phyloP scores from a whole-genome alignment of 2,888 invertebrate species.

The Strigamia maritima region DNA sequence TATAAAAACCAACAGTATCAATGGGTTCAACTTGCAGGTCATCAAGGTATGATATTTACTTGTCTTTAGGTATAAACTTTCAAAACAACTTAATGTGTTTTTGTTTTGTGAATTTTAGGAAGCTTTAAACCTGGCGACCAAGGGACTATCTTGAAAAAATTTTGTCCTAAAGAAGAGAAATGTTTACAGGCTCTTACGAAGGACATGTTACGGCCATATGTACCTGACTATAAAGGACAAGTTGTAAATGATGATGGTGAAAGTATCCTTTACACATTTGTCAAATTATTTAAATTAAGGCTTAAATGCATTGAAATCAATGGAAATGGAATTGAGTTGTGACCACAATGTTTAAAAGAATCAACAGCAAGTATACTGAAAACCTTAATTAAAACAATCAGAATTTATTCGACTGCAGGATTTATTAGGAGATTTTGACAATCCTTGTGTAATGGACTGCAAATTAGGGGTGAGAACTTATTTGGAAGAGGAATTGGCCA shows the following conservation, averaged over 20 bases:
- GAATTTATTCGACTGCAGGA: constrained; percentile 87
- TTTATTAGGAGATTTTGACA: constrained; percentile 81
- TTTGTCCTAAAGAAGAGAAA: constrained; percentile 82
- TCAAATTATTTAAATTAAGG: neutral
- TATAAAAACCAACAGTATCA: constrained; percentile 94
- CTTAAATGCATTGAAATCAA: too few species aligned
- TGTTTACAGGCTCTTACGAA: constrained; percentile 85
- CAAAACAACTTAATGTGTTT: neutral
- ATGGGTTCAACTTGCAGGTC: constrained; percentile 94
- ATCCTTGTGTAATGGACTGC: constrained; percentile 95
- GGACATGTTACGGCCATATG: constrained; percentile 81
- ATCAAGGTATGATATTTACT: constrained; percentile 63
- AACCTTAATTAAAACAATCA: constrained; percentile 42
- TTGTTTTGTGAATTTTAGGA: constrained; percentile 54
- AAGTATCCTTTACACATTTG: constrained; percentile 36
- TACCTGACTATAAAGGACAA: constrained; percentile 86
- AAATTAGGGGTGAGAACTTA: constrained; percentile 94
- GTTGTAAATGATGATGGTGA: constrained; percentile 52
- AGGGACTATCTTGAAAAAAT: constrained; percentile 90
- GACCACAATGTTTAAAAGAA: too few species aligned
- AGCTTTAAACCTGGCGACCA: constrained; percentile 90
- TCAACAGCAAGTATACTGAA: too few species aligned
- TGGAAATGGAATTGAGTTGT: too few species aligned
- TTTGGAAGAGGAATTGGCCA: constrained; percentile 88
- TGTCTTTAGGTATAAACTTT: neutral